Percentiles rank a stretch among this genome's conserved stretches.
Conservation (phyloP, 2,888 invertebrate species). For the Coecobrya sp. region DNA sequence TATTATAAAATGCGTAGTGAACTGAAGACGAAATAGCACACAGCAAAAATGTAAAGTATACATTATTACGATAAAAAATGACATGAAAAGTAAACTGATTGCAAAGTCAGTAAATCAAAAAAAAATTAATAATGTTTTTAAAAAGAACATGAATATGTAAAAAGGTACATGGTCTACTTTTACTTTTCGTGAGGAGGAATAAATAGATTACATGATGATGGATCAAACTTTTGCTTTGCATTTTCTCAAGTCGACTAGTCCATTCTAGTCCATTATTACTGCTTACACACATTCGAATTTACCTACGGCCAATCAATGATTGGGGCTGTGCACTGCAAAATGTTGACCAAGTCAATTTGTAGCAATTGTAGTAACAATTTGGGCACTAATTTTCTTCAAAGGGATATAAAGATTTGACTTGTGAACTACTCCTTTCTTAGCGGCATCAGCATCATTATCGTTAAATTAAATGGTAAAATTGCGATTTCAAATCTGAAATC, state of each 20-base stretch:
- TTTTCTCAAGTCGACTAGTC: too few species aligned
- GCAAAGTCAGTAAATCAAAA: constrained; percentile 51
- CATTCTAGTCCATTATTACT: too few species aligned
- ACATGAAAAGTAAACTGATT: constrained; percentile 58
- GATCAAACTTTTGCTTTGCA: constrained; percentile 1
- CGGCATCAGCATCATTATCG: not conserved
- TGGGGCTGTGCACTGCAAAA: too few species aligned
- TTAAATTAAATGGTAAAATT: constrained; percentile 7
- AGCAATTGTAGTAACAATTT: too few species aligned
- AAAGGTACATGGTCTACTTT: constrained; percentile 38
- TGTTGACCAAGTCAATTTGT: too few species aligned
- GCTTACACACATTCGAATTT: too few species aligned
- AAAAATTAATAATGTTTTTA: constrained; percentile 24
- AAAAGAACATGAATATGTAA: constrained; percentile 41
- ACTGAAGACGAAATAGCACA: constrained; percentile 2
- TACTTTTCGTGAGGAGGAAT: constrained; percentile 63
- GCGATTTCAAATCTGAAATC: constrained; percentile 30
- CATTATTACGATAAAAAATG: constrained; percentile 9
- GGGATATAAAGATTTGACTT: not conserved
- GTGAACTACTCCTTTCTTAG: not conserved
- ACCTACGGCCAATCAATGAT: too few species aligned
- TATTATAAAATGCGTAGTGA: not conserved
- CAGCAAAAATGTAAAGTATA: not conserved
- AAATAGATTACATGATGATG: constrained; percentile 46
- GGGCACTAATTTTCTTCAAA: too few species aligned